Evolutionary conservation across 2,888 invertebrate species (phyloP).

Genomic region (Sceliomorpha sp.): DNA sequence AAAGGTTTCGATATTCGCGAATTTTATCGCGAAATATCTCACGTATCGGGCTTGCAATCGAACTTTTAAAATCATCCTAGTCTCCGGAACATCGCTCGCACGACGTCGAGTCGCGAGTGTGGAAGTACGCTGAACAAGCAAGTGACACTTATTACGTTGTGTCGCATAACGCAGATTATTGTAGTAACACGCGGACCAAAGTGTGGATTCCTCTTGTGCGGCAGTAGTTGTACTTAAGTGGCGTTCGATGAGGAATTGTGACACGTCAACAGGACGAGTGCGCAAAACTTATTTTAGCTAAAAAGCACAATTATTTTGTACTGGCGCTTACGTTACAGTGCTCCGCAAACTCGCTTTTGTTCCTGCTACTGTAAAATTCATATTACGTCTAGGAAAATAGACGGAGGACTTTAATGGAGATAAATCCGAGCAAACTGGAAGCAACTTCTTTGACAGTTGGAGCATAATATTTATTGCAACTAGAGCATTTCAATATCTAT

Average conservation of each 20-base stretch:
- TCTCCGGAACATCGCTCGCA: neutral
- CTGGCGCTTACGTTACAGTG: too few species aligned
- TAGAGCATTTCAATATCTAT: too few species aligned
- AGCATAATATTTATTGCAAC: too few species aligned
- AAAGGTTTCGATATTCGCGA: too few species aligned
- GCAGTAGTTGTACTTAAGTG: slow-evolving; percentile 15
- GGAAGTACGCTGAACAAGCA: slow-evolving; percentile 2
- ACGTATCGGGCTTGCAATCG: neutral
- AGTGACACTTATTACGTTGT: slow-evolving; percentile 11
- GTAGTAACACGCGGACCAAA: slow-evolving; percentile 4
- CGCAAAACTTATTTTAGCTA: slow-evolving; percentile 1
- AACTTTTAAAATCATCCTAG: neutral
- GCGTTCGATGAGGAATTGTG: slow-evolving; percentile 1
- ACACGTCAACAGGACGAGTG: neutral
- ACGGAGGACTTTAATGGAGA: too few species aligned
- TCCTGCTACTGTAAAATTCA: too few species aligned
- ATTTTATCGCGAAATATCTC: too few species aligned
- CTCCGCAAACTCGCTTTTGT: too few species aligned
- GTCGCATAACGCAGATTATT: slow-evolving; percentile 2
- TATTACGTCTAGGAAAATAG: too few species aligned
- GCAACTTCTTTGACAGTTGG: too few species aligned
- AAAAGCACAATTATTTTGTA: neutral
- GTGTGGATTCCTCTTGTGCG: slow-evolving; percentile 1
- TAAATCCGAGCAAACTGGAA: too few species aligned
- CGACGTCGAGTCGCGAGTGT: neutral